These are phyloP conservation scores for Formicarius rufipectus DNA, from an alignment of 2,113 vertebrate genomes.

Conservation along the genomic window DNA sequence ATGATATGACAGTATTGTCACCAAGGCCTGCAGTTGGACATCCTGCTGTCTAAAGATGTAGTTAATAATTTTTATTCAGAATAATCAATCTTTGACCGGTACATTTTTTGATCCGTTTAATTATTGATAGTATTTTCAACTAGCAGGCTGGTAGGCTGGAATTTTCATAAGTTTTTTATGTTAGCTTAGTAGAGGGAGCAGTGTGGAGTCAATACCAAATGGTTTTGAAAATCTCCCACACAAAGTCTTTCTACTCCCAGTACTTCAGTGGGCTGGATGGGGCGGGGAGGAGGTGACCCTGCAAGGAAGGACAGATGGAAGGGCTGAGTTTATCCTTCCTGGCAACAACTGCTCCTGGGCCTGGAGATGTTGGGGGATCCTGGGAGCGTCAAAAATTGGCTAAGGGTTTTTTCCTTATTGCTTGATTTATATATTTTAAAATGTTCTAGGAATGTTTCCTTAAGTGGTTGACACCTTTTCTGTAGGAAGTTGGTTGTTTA, in stretches of 20 bases:
- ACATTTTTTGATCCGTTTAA: not conserved
- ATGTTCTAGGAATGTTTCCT: not conserved
- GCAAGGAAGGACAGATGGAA: not conserved
- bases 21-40: too few species aligned
- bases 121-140: constrained; percentile 2
- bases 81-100: too few species aligned
- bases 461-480: not conserved
- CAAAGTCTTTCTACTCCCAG: not conserved
- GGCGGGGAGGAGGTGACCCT: not conserved
- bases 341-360: not conserved
- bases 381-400: not conserved
- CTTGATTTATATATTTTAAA: not conserved
- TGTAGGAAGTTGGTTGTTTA: not conserved
- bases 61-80: too few species aligned
- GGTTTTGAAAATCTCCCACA: not conserved
- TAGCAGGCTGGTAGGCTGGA: not conserved
- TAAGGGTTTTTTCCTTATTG: not conserved
- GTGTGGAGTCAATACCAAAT: not conserved
- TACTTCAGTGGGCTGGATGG: not conserved
- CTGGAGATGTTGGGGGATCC: not conserved
- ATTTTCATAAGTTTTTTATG: not conserved
- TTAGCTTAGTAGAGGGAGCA: not conserved
- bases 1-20: too few species aligned
- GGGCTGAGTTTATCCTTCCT: not conserved
- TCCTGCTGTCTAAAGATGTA: too few species aligned